Conservation (phyloP, 2,797 vertebrate genomes). For the Falco cherrug region DNA sequence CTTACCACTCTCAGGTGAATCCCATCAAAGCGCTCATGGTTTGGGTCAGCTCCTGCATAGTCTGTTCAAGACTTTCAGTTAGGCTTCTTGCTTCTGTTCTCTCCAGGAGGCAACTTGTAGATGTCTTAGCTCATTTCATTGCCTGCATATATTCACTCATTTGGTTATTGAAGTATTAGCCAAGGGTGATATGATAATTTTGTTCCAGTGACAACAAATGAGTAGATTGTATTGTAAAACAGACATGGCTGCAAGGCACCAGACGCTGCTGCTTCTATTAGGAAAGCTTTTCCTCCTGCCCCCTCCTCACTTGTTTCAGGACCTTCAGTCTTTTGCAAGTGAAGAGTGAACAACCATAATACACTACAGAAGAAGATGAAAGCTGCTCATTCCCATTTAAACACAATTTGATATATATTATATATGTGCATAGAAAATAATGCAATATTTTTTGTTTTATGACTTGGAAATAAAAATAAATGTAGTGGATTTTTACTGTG, state of each 20-base stretch:
- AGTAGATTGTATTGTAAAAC: slow-evolving; percentile 13
- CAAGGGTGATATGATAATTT: slow-evolving; percentile 24
- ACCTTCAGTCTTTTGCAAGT: neutral
- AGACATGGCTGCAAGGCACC: neutral
- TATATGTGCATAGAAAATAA: neutral
- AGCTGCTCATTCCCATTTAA: neutral
- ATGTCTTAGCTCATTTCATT: neutral
- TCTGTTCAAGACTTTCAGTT: neutral
- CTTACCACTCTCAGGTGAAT: neutral
- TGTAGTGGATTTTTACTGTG: neutral
- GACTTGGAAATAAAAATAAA: slow-evolving; percentile 46
- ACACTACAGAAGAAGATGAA: neutral
- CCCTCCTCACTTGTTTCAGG: neutral
- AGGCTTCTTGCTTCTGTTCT: neutral
- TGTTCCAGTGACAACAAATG: slow-evolving; percentile 28
- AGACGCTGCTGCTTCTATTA: neutral
- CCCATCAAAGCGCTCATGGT: neutral
- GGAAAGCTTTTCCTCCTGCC: neutral
- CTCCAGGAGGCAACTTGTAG: neutral
- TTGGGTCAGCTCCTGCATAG: neutral
- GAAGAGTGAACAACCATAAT: neutral
- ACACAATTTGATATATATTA: neutral
- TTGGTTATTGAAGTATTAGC: slow-evolving; percentile 3
- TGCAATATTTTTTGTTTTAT: neutral
- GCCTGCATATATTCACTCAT: neutral